Evolutionary conservation across 37 sponge, comb jelly and placozoan species (phyloP).

Genomic region (Axinella damicornis): DNA sequence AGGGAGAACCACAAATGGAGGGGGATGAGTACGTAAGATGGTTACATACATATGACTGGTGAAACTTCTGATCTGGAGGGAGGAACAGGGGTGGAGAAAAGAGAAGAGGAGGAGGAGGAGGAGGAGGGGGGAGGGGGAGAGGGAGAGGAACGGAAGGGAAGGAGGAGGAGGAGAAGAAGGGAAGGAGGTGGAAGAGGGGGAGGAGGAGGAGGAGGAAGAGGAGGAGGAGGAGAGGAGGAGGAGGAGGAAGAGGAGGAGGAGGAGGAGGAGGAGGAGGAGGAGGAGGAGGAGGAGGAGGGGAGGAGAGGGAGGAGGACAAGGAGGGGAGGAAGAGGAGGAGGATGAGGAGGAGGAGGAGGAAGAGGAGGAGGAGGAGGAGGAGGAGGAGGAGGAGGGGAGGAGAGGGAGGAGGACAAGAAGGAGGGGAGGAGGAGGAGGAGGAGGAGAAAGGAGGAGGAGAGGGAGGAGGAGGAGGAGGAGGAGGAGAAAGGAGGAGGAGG

Average conservation of each 20-base stretch:
- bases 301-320: no score
- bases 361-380: background rate
- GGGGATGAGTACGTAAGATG: background rate
- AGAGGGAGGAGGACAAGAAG: background rate
- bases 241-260: background rate
- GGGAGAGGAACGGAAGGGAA: constrained; percentile 25
- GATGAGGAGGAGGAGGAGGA: no score
- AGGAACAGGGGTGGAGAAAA: no score
- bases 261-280: background rate
- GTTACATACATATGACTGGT: background rate
- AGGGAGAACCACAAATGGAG: background rate
- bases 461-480: background rate
- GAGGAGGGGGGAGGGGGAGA: constrained; percentile 14
- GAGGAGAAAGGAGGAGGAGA: background rate
- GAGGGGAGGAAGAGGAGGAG: no score
- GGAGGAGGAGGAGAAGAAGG: constrained; percentile 22
- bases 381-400: background rate
- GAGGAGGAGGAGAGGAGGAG: background rate
- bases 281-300: background rate
- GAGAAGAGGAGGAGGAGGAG: constrained; percentile 12
- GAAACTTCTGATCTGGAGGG: no score
- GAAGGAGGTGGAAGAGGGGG: constrained; percentile 1
- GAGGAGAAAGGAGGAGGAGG: background rate
- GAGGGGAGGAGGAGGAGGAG: background rate
- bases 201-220: background rate